Evolutionary conservation across 2,888 invertebrate genomes (phyloP).

Genomic region (Holacanthella duospinosa): DNA sequence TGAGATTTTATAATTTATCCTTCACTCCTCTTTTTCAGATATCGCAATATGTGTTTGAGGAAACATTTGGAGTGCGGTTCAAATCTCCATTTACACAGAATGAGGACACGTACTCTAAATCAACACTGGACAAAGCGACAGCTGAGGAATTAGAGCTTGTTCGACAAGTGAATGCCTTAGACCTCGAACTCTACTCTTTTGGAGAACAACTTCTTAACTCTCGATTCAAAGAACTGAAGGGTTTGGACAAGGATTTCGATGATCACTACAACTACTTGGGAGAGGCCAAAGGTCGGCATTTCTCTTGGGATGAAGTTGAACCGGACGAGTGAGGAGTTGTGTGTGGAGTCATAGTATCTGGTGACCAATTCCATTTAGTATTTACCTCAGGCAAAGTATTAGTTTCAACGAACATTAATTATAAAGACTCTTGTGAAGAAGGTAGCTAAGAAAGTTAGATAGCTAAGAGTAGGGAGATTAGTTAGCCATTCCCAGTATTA

Average conservation of each 20-base stretch:
- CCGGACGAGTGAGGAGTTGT: conserved; percentile 29
- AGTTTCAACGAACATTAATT: too few relatives aligned
- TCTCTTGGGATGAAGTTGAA: conserved; percentile 56
- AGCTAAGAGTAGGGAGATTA: too few relatives aligned
- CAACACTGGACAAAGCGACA: conserved; percentile 65
- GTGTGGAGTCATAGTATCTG: neutral
- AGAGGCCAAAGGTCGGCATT: conserved; percentile 65
- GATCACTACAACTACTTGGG: conserved; percentile 74
- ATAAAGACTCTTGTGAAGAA: too few relatives aligned
- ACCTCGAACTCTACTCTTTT: conserved; percentile 85
- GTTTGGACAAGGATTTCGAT: conserved; percentile 68
- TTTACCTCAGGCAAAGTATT: too few relatives aligned
- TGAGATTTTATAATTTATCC: conserved; percentile 16
- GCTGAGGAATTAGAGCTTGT: conserved; percentile 64
- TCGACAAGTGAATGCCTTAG: conserved; percentile 70
- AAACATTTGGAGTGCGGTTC: conserved; percentile 81
- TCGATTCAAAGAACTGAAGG: conserved; percentile 69
- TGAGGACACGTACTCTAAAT: conserved; percentile 76
- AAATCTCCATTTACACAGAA: conserved; percentile 84
- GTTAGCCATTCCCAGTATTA: too few relatives aligned
- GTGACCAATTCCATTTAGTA: neutral
- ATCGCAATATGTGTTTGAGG: conserved; percentile 87
- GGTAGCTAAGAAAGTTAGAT: too few relatives aligned
- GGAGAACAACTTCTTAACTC: conserved; percentile 69
- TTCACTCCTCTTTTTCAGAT: conserved; percentile 47